Evolutionary conservation across 2,797 vertebrate species (phyloP).

Genomic region (Psittacula echo): DNA sequence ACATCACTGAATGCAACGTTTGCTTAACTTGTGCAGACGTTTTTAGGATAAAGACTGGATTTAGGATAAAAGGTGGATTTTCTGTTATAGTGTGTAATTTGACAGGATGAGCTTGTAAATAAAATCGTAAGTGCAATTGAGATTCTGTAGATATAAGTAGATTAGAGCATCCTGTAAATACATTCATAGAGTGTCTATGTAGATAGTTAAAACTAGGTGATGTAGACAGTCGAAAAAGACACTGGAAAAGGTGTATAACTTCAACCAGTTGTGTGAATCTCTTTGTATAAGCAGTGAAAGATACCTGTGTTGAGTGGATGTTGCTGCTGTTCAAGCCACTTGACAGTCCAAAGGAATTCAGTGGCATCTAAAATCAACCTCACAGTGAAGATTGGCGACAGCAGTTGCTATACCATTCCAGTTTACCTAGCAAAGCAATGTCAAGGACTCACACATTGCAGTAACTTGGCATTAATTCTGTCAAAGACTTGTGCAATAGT

Average conservation of each 20-base stretch:
- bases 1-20: fast-evolving
- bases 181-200: not conserved
- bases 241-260: not conserved
- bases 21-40: not conserved
- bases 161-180: not conserved
- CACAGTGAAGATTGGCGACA: fast-evolving
- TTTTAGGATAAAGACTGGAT: not conserved
- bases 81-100: conserved; percentile 25
- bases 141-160: not conserved
- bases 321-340: not conserved
- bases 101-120: conserved; percentile 38
- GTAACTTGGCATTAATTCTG: not conserved
- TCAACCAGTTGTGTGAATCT: not conserved
- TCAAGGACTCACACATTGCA: not conserved
- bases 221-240: not conserved
- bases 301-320: not conserved
- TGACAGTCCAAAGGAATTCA: not conserved
- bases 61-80: conserved; percentile 19
- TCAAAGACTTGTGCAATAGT: not conserved
- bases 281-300: not conserved
- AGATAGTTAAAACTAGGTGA: not conserved
- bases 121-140: conserved; percentile 30
- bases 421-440: not conserved
- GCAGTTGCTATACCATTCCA: not conserved
- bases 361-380: not conserved